Conservation (phyloP, 1,140 invertebrate genomes). For the Drosophila lacteicornis region DNA sequence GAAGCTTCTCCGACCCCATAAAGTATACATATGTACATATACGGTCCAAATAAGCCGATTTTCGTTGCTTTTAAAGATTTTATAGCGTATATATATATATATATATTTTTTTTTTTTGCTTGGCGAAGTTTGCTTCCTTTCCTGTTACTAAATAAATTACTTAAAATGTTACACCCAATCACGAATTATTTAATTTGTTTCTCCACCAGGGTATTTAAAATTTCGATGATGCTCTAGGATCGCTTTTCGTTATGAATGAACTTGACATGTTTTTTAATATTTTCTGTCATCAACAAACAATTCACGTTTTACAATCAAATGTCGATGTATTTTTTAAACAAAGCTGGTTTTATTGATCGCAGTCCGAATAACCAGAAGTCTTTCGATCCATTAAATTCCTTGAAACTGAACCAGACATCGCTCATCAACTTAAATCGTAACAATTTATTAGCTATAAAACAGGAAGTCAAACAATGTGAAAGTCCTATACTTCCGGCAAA, state of each 20-base stretch:
- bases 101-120: not conserved
- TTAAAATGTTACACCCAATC: no score
- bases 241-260: conserved; percentile 57
- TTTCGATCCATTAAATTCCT: conserved; percentile 1
- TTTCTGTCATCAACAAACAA: conserved; percentile 37
- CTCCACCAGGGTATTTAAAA: not conserved
- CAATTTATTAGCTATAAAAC: not conserved
- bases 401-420: not conserved
- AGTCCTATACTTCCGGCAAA: conserved; percentile 56
- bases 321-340: conserved; percentile 16
- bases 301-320: conserved; percentile 40
- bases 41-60: no score
- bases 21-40: no score
- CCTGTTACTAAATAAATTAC: no score
- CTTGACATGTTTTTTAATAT: conserved; percentile 22
- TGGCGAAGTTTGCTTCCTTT: no score
- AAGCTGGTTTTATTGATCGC: conserved; percentile 15
- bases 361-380: conserved; percentile 8
- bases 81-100: no score
- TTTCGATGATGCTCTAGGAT: not conserved
- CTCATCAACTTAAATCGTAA: not conserved
- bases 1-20: no score
- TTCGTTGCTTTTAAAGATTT: no score
- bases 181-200: no score
- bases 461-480: conserved; percentile 38